Base-by-base conservation (phyloP, 1,140 invertebrate species). In the Piezodorus guildinii region DNA sequence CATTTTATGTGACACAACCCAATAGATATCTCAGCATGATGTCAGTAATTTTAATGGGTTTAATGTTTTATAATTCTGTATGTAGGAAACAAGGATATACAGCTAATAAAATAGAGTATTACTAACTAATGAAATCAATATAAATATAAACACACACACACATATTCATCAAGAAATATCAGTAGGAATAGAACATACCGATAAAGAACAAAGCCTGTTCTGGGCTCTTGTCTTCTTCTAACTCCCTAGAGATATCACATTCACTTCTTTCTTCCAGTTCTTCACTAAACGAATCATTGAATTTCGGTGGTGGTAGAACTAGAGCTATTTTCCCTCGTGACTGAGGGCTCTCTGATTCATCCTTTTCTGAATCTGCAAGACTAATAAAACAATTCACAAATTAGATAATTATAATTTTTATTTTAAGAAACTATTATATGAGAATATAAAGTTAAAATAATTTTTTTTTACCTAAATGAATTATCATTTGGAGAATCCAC, bases 281-380 rank as follows among this genome's bases (percentile, higher is more conserved):
- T 30, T 60, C 58, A 39, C 1, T 19, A 6, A 49, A 49, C 3
- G 58, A 60, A 19, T 39, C 25, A 17, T 39, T 39, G 17, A 60
- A 60, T 60, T 60, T 60, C 6, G 58, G 58, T 39, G 58, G 58
- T 15, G 58, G 58, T 34, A 60, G n/a, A 34, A 60, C 58, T 16
- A 60, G n/a, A 19, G n/a, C 46, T 39, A 39, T 39, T 21, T 49
- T 49, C 12, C 46, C 5, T 17, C 46, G 16, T 1, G 46, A 49
- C 16, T 19, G n/a, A 19, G 46, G 46, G 16, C 46, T 49, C 46
- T 49, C 46, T 17, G 19, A 34, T 39, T 60, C 27, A 19, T 34
- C 27, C 30, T 60, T 34, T 60, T 60, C 21, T 27, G 17, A 15
- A 30, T 30, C 27, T 19, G 14, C 30, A 19, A 17, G 15, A 16